A percentile compares a stretch with the other conserved stretches of the same genome.
Conservation (phyloP, 2,797 vertebrate genomes). For the Microchirus variegatus region DNA sequence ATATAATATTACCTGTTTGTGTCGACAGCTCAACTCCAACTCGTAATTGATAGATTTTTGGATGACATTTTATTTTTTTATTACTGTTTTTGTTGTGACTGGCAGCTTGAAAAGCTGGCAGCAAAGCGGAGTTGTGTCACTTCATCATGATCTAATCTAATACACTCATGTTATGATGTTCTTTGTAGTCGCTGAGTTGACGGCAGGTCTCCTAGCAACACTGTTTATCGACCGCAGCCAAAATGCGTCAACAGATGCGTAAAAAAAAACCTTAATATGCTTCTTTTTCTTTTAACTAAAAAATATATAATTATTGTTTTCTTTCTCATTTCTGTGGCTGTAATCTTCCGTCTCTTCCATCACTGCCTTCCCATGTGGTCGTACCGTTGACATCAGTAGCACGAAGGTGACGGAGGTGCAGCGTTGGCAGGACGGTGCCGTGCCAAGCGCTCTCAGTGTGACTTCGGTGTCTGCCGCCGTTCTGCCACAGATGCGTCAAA, state of each 20-base stretch:
- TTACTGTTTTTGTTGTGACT: too few relatives aligned
- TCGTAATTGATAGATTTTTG: too few relatives aligned
- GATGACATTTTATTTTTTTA: too few relatives aligned
- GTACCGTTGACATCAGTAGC: slow-evolving; percentile 25
- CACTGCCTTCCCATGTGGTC: neutral
- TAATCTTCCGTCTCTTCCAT: neutral
- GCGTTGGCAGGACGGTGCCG: slow-evolving; percentile 23
- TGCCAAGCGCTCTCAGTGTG: slow-evolving; percentile 10
- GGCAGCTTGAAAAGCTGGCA: too few relatives aligned
- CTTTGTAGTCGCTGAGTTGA: neutral
- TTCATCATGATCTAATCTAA: too few relatives aligned
- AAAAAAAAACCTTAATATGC: too few relatives aligned
- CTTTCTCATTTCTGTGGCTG: neutral
- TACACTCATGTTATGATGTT: neutral
- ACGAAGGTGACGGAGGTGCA: slow-evolving; percentile 10
- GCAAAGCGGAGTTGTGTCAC: neutral
- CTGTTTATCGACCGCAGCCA: neutral
- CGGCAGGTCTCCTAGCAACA: neutral
- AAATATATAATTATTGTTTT: too few relatives aligned
- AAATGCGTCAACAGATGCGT: neutral
- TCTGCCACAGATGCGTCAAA: slow-evolving; percentile 34
- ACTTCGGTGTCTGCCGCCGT: neutral
- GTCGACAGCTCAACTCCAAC: too few relatives aligned
- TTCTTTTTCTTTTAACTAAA: too few relatives aligned
- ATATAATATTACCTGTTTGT: too few relatives aligned